Evolutionary conservation across 2,113 vertebrate species (phyloP), one percentile per base, ranked within the genome.

Genomic region (Philantomba maxwellii): DNA sequence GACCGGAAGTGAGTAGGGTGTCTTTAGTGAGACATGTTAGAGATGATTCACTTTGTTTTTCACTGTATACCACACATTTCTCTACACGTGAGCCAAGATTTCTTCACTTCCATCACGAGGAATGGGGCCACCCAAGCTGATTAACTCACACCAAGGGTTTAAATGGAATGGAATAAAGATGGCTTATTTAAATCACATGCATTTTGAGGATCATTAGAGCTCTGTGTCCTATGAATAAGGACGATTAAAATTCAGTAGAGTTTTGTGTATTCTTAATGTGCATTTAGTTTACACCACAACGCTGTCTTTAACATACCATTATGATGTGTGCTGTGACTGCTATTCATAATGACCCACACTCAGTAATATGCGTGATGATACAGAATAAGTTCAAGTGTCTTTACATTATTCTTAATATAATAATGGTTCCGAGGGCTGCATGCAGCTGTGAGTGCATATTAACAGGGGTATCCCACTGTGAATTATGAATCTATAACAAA

Each of bases 391-490:
- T 92, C 92, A 97, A 97, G 97, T 97, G 95, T 97, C 98, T 98
- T 98, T 98, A 98, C 96, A 96, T 98, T 98, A 96, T 96, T 97
- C 97, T 98, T 98, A 97, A 97, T 97, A 97, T 97, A 97, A 97
- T 98, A 98, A 97, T 97, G 85, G 96, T 90, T 98, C 97, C 92
- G 78, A 95, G 97, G 96, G 96, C 90, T 96, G 87, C 82, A 82
- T 75, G 96, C 95, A 94, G 95, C 97, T 97, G 94, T 96, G 97
- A 98, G 92, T 95, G 96, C 97, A 97, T 96, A 98, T 98, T 98
- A 98, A 95, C 97, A 95, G 93, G 66, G 90, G 85, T 88, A 96
- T 77, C 97, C 97, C 96, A 96, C 98, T 97, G 98, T 96, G 98
- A 98, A 93, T 98, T 96, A 97, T 93, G 97, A 96, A 97, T 97